Base-by-base conservation (phyloP, 1,140 invertebrate genomes). In the Vanessa atalanta region DNA sequence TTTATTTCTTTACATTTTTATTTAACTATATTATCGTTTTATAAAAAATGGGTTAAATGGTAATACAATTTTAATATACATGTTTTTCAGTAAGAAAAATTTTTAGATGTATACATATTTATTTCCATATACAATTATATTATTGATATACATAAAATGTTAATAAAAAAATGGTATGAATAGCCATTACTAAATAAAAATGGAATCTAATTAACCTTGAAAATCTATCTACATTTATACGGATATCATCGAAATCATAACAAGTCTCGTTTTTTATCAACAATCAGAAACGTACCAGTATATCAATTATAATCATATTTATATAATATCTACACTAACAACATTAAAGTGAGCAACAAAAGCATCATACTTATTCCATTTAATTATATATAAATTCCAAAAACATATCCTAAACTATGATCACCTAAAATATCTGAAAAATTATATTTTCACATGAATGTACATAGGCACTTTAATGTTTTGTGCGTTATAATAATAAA, bases 281-380 rank as follows among this genome's bases (percentile, higher is more conserved):
- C 26, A 43, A 67, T 67, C 23, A 51, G 31, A 53, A 53, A 26
- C 20, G n/a, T 67, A 31, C 7, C n/a, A 67, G 37, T n/a, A 16
- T 67, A 51, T 16, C 65, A 67, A 53, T 53, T 67, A 67, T 67
- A 67, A 67, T 67, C 37, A 37, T 43, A 66, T 67, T 67, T 55
- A 55, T 55, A 16, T 55, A 16, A 55, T 20, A 20, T 15, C 53
- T 55, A 20, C n/a, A 16, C 15, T 43, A 6, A 43, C 7, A 43
- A 43, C 6, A 14, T 15, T 51, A 51, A 15, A 20, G 16, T 55
- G 9, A 55, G 16, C n/a, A 55, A 55, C 53, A 20, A 55, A 7
- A 6, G 11, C 16, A 55, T 9, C n/a, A 53, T 9, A 48, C 9
- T 6, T 15, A 50, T 50, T 50, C 13, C 2, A 14, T 14, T 15